Evolutionary conservation across 2,113 vertebrate genomes (phyloP), one percentile per base, ranked within the genome.

Genomic region (Romanogobio albipinnatus): DNA sequence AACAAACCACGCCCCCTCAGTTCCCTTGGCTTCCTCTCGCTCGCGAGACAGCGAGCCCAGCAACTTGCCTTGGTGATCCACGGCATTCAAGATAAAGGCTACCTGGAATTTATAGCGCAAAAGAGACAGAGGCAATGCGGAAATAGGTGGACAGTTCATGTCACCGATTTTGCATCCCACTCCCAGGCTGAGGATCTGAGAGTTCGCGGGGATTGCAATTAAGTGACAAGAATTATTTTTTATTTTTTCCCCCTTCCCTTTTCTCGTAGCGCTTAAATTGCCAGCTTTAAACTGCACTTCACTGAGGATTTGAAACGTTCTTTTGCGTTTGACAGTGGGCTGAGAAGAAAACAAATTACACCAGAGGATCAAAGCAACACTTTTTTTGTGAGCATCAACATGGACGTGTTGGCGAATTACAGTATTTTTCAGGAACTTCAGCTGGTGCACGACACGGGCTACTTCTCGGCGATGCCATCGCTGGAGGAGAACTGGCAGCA

Each of bases 401-500:
- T 99, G 98, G 98, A 99, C 95, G 97, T 99, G 95, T 95, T 99
- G 96, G 98, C 98, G 95, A 98, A 98, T 96, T 98, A 98, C 96
- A 98, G 98, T 95, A 99, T 99, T 95, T 99, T 99, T 95, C 98
- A 99, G 96, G 98, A 99, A 96, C 96, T 99, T 93, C 98, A 99
- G 95, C 96, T 99, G 86, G 98, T 99, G 84, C 98, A 99, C 94
- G 97, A 99, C 95, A 99, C 98, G 93, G 98, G 98, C 94, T 99
- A 99, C 96, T 99, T 99, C 98, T 99, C 97, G 77, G 97, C 98
- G 94, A 96, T 99, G 96, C 98, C 98, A 87, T 99, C 98, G 92
- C 95, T 99, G 96, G 98, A 99, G 93, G 98, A 99, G 90, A 99
- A 97, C 95, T 99, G 98, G 98, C 98, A 99, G 97, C 97, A 99